Conservation (phyloP, 1,140 invertebrate species). For the Triops cancriformis region DNA sequence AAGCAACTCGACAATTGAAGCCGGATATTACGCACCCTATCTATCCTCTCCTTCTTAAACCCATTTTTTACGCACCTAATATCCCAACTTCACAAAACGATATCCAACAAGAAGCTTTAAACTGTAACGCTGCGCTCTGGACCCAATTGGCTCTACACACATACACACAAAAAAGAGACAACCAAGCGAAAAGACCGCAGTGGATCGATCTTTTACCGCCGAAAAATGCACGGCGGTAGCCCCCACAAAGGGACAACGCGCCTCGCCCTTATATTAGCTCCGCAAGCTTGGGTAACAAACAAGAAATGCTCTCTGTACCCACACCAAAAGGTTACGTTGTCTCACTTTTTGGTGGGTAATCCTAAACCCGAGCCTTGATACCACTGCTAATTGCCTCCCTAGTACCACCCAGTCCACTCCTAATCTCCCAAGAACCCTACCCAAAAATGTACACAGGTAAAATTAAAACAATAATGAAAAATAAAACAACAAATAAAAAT, state of each 20-base stretch:
- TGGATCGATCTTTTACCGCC: constrained; percentile 2
- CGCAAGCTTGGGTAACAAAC: background rate
- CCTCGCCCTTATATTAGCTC: background rate
- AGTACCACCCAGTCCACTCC: background rate
- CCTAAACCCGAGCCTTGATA: constrained; percentile 3
- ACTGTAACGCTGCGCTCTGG: background rate
- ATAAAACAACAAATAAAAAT: no score
- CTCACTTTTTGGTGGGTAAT: background rate
- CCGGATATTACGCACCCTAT: no score
- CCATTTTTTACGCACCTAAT: constrained; percentile 8
- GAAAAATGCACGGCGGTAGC: background rate
- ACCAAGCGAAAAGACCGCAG: background rate
- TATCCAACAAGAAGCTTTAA: background rate
- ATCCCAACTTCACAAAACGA: background rate
- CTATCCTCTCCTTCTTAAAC: background rate
- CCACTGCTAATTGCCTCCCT: background rate
- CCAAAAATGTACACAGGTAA: no score
- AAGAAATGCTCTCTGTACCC: background rate
- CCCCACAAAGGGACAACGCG: background rate
- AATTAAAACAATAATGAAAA: no score
- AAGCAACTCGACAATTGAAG: no score
- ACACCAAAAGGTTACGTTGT: background rate
- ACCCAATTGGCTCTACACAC: background rate
- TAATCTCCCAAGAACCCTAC: no score
- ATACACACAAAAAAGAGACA: background rate